Evolutionary conservation across 2,113 vertebrate genomes (phyloP).

Genomic region (Salvelinus namaycush): DNA sequence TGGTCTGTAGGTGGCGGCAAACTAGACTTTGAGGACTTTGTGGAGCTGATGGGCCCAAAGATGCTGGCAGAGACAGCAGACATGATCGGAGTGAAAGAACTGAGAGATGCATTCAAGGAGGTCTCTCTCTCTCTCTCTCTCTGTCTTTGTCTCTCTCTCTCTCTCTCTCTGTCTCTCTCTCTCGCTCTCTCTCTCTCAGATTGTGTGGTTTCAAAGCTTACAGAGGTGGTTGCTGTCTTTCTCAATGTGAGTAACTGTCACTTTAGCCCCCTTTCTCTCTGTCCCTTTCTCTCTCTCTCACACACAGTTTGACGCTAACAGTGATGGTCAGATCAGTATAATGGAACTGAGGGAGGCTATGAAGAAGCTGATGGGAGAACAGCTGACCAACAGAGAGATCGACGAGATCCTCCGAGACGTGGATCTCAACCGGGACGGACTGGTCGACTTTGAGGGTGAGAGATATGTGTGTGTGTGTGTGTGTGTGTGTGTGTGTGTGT

Average conservation of each 20-base stretch:
- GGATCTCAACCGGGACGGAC: slow-evolving; percentile 90
- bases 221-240: background rate
- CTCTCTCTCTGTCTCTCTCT: background rate
- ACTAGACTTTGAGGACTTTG: slow-evolving; percentile 86
- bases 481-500: background rate
- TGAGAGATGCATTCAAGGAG: slow-evolving; percentile 87
- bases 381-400: slow-evolving; percentile 86
- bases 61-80: slow-evolving; percentile 91
- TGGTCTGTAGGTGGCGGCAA: slow-evolving; percentile 82
- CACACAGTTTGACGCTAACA: slow-evolving; percentile 87
- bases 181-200: background rate
- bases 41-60: slow-evolving; percentile 93
- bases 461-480: background rate
- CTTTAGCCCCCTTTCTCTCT: no score
- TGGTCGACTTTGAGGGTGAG: slow-evolving; percentile 92
- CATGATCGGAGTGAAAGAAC: slow-evolving; percentile 89
- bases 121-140: slow-evolving; percentile 55
- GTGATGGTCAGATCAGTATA: slow-evolving; percentile 90
- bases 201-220: background rate
- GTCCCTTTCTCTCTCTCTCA: background rate
- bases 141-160: background rate
- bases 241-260: no score
- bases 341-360: slow-evolving; percentile 78
- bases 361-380: slow-evolving; percentile 90
- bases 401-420: slow-evolving; percentile 89